These are phyloP conservation scores for Dioctria linearis DNA, from an alignment of 2,888 invertebrate species.

Conservation along the genomic window DNA sequence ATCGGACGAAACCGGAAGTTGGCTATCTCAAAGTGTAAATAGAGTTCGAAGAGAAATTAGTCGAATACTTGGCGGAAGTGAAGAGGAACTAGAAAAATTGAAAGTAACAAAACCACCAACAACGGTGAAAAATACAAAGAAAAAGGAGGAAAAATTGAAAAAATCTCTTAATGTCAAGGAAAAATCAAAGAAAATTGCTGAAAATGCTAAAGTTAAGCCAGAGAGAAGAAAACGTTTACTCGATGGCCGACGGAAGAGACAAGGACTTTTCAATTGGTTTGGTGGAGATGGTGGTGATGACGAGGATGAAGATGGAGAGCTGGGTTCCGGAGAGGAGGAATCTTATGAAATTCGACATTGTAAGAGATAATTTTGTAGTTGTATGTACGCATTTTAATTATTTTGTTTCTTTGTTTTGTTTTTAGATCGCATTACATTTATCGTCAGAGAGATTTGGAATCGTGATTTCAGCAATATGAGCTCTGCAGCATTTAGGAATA, in stretches of 20 bases:
- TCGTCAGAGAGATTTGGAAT: constrained; percentile 64
- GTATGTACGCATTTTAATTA: constrained; percentile 57
- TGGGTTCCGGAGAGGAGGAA: constrained; percentile 25
- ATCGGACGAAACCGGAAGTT: constrained; percentile 60
- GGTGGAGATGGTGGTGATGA: constrained; percentile 60
- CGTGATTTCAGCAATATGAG: constrained; percentile 59
- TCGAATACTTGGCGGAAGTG: constrained; percentile 54
- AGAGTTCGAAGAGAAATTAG: constrained; percentile 67
- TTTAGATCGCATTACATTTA: constrained; percentile 65
- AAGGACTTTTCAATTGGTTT: neutral
- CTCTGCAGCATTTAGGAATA: constrained; percentile 60
- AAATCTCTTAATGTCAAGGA: neutral
- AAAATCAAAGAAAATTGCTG: constrained; percentile 13
- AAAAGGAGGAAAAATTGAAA: neutral
- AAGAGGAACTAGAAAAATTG: neutral
- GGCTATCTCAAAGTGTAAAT: constrained; percentile 65
- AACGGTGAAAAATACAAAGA: constrained; percentile 18
- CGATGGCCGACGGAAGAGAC: constrained; percentile 18
- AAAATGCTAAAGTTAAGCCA: neutral
- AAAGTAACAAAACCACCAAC: constrained; percentile 12
- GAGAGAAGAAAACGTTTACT: neutral
- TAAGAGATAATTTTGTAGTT: constrained; percentile 25
- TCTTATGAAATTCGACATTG: constrained; percentile 51
- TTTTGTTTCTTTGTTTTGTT: neutral
- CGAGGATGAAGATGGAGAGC: constrained; percentile 58